These are phyloP conservation scores for Euura lappo DNA, from an alignment of 1,140 invertebrate species.

Conservation along the genomic window DNA sequence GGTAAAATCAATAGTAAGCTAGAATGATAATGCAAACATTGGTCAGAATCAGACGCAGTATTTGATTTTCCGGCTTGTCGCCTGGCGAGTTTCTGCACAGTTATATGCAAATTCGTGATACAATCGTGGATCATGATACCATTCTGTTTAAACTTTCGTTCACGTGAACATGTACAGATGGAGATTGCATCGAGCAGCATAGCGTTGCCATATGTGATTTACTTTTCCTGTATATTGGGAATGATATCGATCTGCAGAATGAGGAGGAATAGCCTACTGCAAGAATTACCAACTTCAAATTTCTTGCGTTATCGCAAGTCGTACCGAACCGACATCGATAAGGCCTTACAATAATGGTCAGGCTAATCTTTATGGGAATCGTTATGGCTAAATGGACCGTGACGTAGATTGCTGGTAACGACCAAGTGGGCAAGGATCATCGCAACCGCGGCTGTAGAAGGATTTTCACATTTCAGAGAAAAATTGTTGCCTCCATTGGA, in stretches of 20 bases:
- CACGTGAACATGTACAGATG: neutral
- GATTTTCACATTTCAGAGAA: no score
- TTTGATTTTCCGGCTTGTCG: neutral
- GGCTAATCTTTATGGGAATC: slow-evolving; percentile 14
- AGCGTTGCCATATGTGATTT: no score
- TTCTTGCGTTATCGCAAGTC: no score
- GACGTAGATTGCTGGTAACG: neutral
- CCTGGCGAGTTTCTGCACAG: neutral
- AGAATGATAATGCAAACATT: no score
- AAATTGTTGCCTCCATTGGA: no score
- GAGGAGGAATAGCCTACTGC: no score
- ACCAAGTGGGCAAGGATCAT: neutral
- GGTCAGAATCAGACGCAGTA: neutral
- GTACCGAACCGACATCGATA: neutral
- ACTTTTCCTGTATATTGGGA: no score
- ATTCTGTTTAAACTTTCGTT: neutral
- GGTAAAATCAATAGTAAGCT: no score
- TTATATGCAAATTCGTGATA: neutral
- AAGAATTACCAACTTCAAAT: no score
- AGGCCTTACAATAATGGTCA: slow-evolving; percentile 12
- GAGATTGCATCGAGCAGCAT: neutral
- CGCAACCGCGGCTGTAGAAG: no score
- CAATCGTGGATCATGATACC: neutral
- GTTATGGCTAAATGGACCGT: slow-evolving; percentile 8
- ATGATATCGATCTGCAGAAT: no score